Base-by-base conservation (phyloP, 2,888 invertebrate species). In the Agrochola macilenta region DNA sequence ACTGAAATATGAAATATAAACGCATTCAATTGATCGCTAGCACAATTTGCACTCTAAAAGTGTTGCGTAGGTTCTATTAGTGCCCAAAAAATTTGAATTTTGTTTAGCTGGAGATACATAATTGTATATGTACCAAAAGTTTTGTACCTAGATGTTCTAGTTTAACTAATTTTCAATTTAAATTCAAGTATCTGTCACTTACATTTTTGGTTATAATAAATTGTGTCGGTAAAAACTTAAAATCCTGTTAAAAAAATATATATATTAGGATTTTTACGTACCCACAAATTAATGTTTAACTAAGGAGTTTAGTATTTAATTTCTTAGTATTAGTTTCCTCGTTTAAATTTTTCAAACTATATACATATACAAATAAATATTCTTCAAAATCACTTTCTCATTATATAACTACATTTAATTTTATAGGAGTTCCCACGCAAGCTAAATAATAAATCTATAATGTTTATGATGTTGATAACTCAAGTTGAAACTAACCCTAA, bases 401-500 rank as follows among this genome's bases (percentile, higher is more conserved):
- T 14, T n/a, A 20, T 4, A 12, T 5, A 20, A 71, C 20, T 26
- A 72, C 20, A 72, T 39, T 72, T 26, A 4, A 72, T n/a, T 20
- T 39, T 5, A 14, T 20, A 11, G 30, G 30, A 74, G 46, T 8
- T 20, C n/a, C n/a, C 26, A 46, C 23, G 17, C 79, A 20, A 46
- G 17, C 11, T 7, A n/a, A 30, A 61, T 73, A 26, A n/a, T 57
- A 35, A 58, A 9, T 65, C 12, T 58, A 3, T 23, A 5, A 26
- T 46, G 30, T 70, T 39, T 64, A 64, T 43, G 35, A 49, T 26
- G 49, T n/a, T 30, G 39, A 20, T 63, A 64, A 64, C 35, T 71
- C 26, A 60, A 35, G 14, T 58, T 65, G 46, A 66, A 68, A 61
- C 7, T 58, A 64, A 61, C 43, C 23, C 9, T 73, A 30, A 52